Percentiles rank a stretch among this genome's conserved stretches.
Conservation (phyloP, 2,113 vertebrate genomes). For the Machaerirhynchus nigripectus region DNA sequence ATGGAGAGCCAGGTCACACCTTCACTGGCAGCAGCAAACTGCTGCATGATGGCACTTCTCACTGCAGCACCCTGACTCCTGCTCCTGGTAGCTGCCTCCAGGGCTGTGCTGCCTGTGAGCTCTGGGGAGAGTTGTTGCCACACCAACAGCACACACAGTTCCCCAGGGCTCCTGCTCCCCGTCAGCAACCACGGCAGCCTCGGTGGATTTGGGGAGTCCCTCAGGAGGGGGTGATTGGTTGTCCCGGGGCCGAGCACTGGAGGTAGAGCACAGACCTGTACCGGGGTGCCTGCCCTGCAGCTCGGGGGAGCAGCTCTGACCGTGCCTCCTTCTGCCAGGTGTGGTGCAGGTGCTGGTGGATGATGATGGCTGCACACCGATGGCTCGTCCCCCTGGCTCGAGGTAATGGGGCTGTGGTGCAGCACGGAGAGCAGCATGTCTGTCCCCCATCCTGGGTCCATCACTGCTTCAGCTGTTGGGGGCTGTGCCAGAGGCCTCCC, state of each 20-base stretch:
- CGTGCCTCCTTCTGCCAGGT: neutral
- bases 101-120: neutral
- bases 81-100: neutral
- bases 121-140: neutral
- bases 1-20: neutral
- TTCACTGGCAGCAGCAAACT: neutral
- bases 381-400: accelerated
- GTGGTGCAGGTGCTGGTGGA: neutral
- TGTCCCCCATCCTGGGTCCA: accelerated
- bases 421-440: accelerated
- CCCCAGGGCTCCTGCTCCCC: neutral
- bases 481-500: neutral
- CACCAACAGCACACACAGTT: neutral
- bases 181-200: neutral
- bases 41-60: neutral
- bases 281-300: neutral
- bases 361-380: neutral
- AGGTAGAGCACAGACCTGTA: neutral
- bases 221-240: neutral
- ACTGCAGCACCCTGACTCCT: accelerated
- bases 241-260: neutral
- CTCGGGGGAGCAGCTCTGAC: neutral
- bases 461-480: neutral
- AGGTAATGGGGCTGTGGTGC: neutral
- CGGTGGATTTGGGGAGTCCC: neutral